A percentile compares a stretch with the other conserved stretches of the same genome.
Conservation (phyloP, 2,113 vertebrate genomes). For the Lanius collurio region DNA sequence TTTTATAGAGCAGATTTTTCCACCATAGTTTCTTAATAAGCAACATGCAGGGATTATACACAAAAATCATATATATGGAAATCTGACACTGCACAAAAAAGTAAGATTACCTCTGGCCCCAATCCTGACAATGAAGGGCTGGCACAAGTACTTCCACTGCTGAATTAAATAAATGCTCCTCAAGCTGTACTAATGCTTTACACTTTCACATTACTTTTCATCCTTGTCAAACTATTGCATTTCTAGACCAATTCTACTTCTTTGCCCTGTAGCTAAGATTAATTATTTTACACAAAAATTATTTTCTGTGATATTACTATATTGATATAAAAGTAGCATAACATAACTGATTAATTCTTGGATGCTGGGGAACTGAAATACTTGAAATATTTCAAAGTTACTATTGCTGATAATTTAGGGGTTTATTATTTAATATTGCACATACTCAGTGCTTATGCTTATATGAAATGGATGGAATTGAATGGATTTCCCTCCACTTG, state of each 20-base stretch:
- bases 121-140: not conserved
- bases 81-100: not conserved
- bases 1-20: not conserved
- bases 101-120: not conserved
- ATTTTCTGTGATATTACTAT: not conserved
- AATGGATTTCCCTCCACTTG: not conserved
- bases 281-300: not conserved
- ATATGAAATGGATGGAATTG: not conserved
- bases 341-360: not conserved
- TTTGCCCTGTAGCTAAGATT: not conserved
- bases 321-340: not conserved
- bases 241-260: not conserved
- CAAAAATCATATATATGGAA: not conserved
- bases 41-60: not conserved
- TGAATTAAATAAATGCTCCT: not conserved
- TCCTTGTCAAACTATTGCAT: not conserved
- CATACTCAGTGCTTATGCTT: not conserved
- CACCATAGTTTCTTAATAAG: not conserved
- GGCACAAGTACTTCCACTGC: not conserved
- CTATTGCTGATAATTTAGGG: not conserved
- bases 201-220: not conserved
- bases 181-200: not conserved
- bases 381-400: not conserved
- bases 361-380: not conserved
- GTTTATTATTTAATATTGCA: not conserved